Evolutionary conservation across 2,113 vertebrate genomes (phyloP), one percentile per base, ranked within the genome.

Genomic region (Leucopsar rothschildi): DNA sequence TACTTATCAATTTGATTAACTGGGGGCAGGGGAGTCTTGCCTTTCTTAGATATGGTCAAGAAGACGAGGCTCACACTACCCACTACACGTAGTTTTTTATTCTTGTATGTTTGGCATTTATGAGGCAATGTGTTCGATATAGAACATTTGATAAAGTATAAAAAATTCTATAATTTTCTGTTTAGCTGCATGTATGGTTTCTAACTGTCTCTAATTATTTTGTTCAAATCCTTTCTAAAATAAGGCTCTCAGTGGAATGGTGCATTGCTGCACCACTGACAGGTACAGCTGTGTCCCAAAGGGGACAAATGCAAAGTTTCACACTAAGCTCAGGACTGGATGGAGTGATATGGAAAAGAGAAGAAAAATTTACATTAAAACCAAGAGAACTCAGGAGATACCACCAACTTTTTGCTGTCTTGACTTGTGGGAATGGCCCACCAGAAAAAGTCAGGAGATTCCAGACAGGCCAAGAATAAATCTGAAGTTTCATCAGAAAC

Each of bases 241-340:
- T 39, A 44, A 71, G 8, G 37, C 9, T 88, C 33, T 69, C 31
- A 4, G 5, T 42, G 66, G 35, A 75, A 78, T 11, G 8, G 13
- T 53, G 44, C 14, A 40, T 64, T 13, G 4, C 28, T 52, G 35
- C 33, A 42, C 5, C 0, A 0, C 39, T 75, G 37, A 33, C 42
- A 69, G 50, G 8, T 78, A 63, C 15, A 55, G 64, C 55, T 77
- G 45, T 31, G 19, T 77, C 73, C 50, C 5, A 1, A 50, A 72
- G 27, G 17, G 9, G 63, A 61, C 24, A 79, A 72, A 91, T 9
- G 10, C 11, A 80, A 63, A 44, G 31, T 10, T 56, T 73, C 45
- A 79, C 53, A 79, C 15, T 64, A n/a, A 89, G 45, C 23, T 69
- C 40, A 10, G 29, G 45, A 79, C 66, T 42, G 33, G 27, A 80